phyloP scores from a whole-genome alignment of 2,888 invertebrate species.

The Cosmia trapezina region DNA sequence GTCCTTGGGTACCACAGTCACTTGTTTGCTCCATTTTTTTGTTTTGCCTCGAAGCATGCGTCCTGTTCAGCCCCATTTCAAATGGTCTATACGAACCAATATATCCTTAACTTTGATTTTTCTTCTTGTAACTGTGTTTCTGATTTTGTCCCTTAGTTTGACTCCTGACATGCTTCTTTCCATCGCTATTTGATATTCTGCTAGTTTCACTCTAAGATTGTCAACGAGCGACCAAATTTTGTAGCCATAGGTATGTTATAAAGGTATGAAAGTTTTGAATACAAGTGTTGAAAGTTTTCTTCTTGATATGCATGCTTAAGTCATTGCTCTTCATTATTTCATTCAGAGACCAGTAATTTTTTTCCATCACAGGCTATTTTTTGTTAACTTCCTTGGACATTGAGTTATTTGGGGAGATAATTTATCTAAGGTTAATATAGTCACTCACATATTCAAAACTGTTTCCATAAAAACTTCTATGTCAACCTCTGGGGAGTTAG shows the following conservation, averaged over 20 bases:
- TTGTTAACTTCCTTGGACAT: not conserved
- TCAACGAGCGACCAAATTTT: not conserved
- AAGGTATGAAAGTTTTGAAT: not conserved
- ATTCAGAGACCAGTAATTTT: not conserved
- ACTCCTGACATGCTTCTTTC: not conserved
- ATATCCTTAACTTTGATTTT: not conserved
- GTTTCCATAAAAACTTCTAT: not conserved
- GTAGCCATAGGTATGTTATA: not conserved
- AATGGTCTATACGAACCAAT: too few relatives aligned
- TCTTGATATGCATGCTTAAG: not conserved
- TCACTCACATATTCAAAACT: not conserved
- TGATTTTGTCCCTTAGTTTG: not conserved
- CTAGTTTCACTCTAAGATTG: not conserved
- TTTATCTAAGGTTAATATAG: not conserved
- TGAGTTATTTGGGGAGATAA: not conserved
- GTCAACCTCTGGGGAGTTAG: not conserved
- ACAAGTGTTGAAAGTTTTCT: not conserved
- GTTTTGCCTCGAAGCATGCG: too few relatives aligned
- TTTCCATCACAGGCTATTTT: not conserved
- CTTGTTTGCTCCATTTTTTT: too few relatives aligned
- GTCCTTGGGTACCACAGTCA: too few relatives aligned
- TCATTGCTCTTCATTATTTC: not conserved
- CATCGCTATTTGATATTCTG: not conserved
- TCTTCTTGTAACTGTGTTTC: too few relatives aligned
- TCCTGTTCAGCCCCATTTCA: too few relatives aligned